Evolutionary conservation across 2,797 vertebrate genomes (phyloP).

Genomic region (Sternotherus odoratus): DNA sequence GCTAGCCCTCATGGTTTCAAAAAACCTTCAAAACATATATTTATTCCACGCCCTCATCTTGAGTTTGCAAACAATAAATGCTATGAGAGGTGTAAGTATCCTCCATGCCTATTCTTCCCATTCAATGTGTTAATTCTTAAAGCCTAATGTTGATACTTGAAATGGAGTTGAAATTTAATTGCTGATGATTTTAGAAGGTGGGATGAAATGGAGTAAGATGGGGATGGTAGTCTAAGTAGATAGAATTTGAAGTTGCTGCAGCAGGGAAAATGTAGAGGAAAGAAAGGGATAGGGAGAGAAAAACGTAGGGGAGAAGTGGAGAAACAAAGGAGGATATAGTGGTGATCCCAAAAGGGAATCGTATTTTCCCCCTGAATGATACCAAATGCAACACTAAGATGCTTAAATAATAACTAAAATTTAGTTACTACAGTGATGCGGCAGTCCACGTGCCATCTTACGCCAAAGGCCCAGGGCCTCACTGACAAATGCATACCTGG

Average conservation of each 20-base stretch:
- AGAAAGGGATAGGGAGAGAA: not conserved
- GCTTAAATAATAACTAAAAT: too few species aligned
- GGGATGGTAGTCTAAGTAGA: not conserved
- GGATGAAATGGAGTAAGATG: not conserved
- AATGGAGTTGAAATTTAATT: not conserved
- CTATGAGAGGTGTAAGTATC: not conserved
- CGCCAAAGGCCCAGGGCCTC: too few species aligned
- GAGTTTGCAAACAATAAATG: not conserved
- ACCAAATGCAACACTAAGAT: not conserved
- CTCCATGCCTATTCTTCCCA: not conserved
- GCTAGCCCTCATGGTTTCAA: not conserved
- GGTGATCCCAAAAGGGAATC: too few species aligned
- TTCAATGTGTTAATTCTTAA: not conserved
- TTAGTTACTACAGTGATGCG: too few species aligned
- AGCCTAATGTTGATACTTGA: not conserved
- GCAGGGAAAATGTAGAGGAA: not conserved
- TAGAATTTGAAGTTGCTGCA: not conserved
- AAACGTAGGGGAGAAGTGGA: fast-evolving
- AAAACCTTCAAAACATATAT: not conserved
- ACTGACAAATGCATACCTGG: too few species aligned
- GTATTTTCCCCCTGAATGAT: not conserved
- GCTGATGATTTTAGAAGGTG: not conserved
- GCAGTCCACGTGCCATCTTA: too few species aligned
- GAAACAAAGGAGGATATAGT: not conserved
- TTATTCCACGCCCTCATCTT: not conserved